A percentile compares a stretch with the other conserved stretches of the same genome.
phyloP scores from a whole-genome alignment of 2,797 vertebrate genomes.

The Centropyge bicolor region DNA sequence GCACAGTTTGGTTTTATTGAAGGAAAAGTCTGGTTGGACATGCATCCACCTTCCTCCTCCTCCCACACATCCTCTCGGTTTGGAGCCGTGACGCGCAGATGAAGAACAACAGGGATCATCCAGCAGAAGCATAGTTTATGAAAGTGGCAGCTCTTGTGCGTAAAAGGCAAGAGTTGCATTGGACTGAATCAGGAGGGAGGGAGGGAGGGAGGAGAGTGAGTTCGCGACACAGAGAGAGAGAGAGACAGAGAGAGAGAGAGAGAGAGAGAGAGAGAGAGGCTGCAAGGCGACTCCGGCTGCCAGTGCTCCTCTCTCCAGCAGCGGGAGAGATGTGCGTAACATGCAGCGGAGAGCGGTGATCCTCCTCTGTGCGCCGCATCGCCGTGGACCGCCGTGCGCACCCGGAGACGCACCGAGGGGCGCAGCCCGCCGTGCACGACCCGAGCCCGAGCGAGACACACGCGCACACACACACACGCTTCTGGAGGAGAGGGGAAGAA shows the following conservation, averaged over 20 bases:
- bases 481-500: constrained; percentile 1
- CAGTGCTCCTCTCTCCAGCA: constrained; percentile 72
- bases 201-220: not conserved
- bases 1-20: constrained; percentile 19
- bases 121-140: constrained; percentile 34
- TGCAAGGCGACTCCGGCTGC: constrained; percentile 70
- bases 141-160: constrained; percentile 47
- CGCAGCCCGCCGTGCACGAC: constrained; percentile 44
- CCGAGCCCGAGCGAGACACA: too few species aligned
- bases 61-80: not conserved
- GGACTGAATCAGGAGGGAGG: constrained; percentile 36
- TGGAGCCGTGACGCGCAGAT: not conserved
- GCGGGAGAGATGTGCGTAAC: constrained; percentile 79
- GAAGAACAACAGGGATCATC: constrained; percentile 5
- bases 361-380: constrained; percentile 73
- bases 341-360: constrained; percentile 75
- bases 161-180: constrained; percentile 64
- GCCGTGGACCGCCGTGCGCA: constrained; percentile 73
- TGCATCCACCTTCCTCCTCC: not conserved
- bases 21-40: not conserved
- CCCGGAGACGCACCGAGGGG: constrained; percentile 50
- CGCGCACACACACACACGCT: constrained; percentile 8
- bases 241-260: constrained; percentile 20
- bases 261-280: constrained; percentile 42
- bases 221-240: constrained; percentile 4